phyloP scores from a whole-genome alignment of 2,888 invertebrate genomes.

The Yponomeuta plumbellus region DNA sequence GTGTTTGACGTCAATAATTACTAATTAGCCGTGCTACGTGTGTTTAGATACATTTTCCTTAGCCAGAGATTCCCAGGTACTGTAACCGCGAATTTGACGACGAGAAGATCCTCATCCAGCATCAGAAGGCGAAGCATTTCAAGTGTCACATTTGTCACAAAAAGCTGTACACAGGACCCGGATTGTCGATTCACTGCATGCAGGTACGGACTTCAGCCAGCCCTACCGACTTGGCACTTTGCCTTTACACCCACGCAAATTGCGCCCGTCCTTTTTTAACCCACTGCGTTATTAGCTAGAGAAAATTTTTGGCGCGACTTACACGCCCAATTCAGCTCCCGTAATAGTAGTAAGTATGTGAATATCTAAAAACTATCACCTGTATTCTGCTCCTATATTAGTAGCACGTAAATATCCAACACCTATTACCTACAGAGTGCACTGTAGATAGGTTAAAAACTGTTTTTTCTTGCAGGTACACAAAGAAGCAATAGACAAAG shows the following conservation, averaged over 20 bases:
- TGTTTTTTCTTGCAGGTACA: conserved; percentile 83
- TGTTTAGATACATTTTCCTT: conserved; percentile 28
- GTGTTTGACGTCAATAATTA: conserved; percentile 21
- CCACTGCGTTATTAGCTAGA: conserved; percentile 47
- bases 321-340: conserved; percentile 44
- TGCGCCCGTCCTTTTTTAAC: conserved; percentile 57
- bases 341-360: conserved; percentile 38
- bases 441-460: not conserved
- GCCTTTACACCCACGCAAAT: conserved; percentile 51
- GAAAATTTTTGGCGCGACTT: conserved; percentile 59
- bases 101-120: conserved; percentile 99
- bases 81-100: conserved; percentile 99
- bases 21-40: conserved; percentile 4
- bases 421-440: not conserved
- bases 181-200: conserved; percentile 99
- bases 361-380: conserved; percentile 31
- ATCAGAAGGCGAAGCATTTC: conserved; percentile 99
- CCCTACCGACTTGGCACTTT: conserved; percentile 48
- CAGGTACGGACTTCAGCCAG: conserved; percentile 81
- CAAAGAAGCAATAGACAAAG: conserved; percentile 99
- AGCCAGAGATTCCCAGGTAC: conserved; percentile 82
- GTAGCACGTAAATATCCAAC: conserved; percentile 38
- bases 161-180: conserved; percentile 98
- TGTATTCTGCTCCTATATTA: conserved; percentile 32
- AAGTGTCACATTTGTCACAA: conserved; percentile 99